Conservation (phyloP, 2,888 invertebrate genomes). For the Agonum fuliginosum region DNA sequence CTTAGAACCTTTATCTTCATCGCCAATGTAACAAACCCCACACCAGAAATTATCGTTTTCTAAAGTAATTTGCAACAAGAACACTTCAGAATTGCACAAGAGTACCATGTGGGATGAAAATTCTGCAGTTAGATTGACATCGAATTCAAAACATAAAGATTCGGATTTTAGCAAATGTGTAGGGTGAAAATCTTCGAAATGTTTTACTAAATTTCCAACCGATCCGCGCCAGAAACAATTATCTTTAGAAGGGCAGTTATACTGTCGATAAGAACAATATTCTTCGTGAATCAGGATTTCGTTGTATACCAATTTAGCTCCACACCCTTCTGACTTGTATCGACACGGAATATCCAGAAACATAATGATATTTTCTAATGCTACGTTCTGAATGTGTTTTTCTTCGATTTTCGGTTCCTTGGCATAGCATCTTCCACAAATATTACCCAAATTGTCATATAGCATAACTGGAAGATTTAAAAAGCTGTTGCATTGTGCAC, state of each 20-base stretch:
- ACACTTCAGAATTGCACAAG: slow-evolving; percentile 65
- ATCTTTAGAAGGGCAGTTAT: slow-evolving; percentile 64
- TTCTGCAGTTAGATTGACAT: slow-evolving; percentile 64
- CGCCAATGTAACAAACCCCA: slow-evolving; percentile 66
- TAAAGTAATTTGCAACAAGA: slow-evolving; percentile 65
- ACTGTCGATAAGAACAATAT: slow-evolving; percentile 64
- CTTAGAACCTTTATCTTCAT: slow-evolving; percentile 62
- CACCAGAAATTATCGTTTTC: slow-evolving; percentile 65
- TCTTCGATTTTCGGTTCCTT: slow-evolving; percentile 60
- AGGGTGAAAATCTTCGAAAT: slow-evolving; percentile 66
- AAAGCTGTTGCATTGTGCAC: slow-evolving; percentile 66
- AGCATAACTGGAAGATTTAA: slow-evolving; percentile 67
- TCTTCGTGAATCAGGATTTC: slow-evolving; percentile 64
- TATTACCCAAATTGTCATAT: slow-evolving; percentile 66
- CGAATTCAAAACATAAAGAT: slow-evolving; percentile 66
- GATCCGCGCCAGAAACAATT: slow-evolving; percentile 66
- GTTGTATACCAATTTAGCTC: slow-evolving; percentile 63
- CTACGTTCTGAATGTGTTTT: slow-evolving; percentile 63
- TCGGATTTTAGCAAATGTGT: slow-evolving; percentile 66
- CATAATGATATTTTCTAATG: slow-evolving; percentile 65
- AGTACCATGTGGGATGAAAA: slow-evolving; percentile 64
- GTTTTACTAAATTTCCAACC: slow-evolving; percentile 65
- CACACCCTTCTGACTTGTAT: slow-evolving; percentile 66
- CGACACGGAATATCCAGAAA: slow-evolving; percentile 66
- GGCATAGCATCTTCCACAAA: slow-evolving; percentile 66